Base-by-base conservation (phyloP, 2,797 vertebrate species). In the Chelonia mydas region DNA sequence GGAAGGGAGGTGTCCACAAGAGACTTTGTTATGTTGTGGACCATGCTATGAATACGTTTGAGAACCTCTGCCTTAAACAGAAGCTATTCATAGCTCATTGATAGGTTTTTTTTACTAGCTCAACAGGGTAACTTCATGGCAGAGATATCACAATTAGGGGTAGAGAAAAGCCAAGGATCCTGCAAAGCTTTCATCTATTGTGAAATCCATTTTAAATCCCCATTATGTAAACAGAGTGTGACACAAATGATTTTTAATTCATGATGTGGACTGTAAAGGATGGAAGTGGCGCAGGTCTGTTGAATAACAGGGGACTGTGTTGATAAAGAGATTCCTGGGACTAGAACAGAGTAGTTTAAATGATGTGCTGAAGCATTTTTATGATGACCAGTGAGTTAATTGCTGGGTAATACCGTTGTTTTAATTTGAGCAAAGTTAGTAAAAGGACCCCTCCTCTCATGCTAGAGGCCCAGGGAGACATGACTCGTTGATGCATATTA, bases 191-290 rank as follows among this genome's bases (percentile, higher is more conserved):
- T 65, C 79, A 84, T 55, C 83, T 86, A 72, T 88, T 49, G 49
- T 25, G 86, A 89, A 49, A 19, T 7, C 81, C 78, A 88, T 91
- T 78, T 92, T 5, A 72, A 94, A 89, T 77, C 83, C 65, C 87
- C 65, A 25, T 92, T 88, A 51, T 50, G 83, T 50, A 93, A 91
- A 86, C 0, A 6, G 81, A 79, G 72, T 81, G 83, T 78, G 90
- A 88, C 92, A 94, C 17, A 93, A 95, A 95, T 82, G 81, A 88
- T 94, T 83, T 92, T 89, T 89, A 74, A 85, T 90, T 95, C 59
- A 2, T 59, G 89, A 11, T 80, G 84, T 85, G 93, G 86, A 85
- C 51, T 76, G 80, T 37, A 49, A 94, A 84, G 15, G 33, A 49
- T 4, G 61, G 90, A 93, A 88, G 94, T 49, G 81, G 72, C 84